phyloP scores from a whole-genome alignment of 2,113 vertebrate species.

The Chamaetylas fuelleborni region DNA sequence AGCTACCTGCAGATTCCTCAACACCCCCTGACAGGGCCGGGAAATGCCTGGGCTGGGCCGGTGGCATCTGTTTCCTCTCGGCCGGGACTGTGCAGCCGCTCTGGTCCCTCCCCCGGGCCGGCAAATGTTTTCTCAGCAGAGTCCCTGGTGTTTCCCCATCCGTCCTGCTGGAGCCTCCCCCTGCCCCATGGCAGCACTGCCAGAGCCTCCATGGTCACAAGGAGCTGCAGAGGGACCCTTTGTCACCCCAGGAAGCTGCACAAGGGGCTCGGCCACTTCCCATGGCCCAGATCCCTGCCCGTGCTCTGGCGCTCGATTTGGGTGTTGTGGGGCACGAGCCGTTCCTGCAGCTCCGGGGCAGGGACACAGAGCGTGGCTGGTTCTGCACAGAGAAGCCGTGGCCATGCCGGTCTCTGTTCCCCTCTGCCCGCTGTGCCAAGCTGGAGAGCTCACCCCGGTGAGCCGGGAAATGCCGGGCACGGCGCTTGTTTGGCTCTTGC shows the following conservation, averaged over 20 bases:
- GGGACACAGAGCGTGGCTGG: neutral
- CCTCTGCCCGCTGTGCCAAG: too few species aligned
- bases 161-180: neutral
- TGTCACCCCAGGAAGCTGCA: neutral
- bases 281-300: neutral
- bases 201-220: accelerated
- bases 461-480: neutral
- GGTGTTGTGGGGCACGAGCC: accelerated
- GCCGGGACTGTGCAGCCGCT: neutral
- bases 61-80: neutral
- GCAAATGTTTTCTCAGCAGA: neutral
- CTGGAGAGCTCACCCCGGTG: accelerated
- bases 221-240: neutral
- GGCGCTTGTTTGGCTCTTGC: accelerated
- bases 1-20: neutral
- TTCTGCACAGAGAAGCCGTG: neutral
- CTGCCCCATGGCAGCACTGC: accelerated
- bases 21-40: neutral
- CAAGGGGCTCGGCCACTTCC: neutral
- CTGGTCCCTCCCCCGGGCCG: neutral
- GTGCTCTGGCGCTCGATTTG: neutral
- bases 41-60: neutral
- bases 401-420: accelerated
- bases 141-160: neutral
- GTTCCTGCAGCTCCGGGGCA: neutral